phyloP scores from a whole-genome alignment of 2,888 invertebrate species.

The Nemotelus pantherinus region DNA sequence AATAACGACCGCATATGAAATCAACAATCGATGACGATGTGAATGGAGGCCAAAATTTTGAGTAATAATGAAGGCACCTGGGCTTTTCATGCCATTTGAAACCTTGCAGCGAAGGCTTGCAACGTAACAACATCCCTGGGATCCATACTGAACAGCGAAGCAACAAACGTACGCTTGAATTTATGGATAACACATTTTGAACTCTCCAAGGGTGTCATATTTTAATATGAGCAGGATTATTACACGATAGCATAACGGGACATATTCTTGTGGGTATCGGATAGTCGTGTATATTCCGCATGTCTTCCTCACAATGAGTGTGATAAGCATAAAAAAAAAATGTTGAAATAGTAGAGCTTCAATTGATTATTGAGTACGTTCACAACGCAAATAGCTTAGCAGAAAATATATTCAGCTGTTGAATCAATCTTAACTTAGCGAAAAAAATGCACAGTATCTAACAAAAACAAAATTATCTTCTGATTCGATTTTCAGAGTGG shows the following conservation, averaged over 20 bases:
- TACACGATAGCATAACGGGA: constrained; percentile 50
- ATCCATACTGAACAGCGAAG: constrained; percentile 36
- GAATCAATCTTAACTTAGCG: too few species aligned
- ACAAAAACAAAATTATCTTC: too few species aligned
- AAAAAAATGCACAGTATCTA: too few species aligned
- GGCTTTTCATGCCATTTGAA: constrained; percentile 3
- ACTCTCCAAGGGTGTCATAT: constrained; percentile 51
- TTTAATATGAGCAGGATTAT: constrained; percentile 50
- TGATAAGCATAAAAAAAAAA: too few species aligned
- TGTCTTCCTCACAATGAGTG: too few species aligned
- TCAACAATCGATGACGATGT: constrained; percentile 49
- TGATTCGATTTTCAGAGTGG: neutral
- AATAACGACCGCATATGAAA: constrained; percentile 39
- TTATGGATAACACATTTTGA: constrained; percentile 49
- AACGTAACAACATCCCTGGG: constrained; percentile 15
- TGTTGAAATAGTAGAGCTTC: too few species aligned
- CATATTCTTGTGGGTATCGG: constrained; percentile 47
- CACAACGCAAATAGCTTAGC: too few species aligned
- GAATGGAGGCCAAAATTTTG: constrained; percentile 46
- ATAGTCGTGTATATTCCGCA: constrained; percentile 2
- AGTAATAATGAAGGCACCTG: constrained; percentile 33
- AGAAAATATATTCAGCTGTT: too few species aligned
- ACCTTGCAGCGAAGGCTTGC: constrained; percentile 28
- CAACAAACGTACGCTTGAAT: constrained; percentile 48
- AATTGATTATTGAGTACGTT: too few species aligned